Evolutionary conservation across 2,113 vertebrate species (phyloP).

Genomic region (Pseudorhombus dupliciocellatus): DNA sequence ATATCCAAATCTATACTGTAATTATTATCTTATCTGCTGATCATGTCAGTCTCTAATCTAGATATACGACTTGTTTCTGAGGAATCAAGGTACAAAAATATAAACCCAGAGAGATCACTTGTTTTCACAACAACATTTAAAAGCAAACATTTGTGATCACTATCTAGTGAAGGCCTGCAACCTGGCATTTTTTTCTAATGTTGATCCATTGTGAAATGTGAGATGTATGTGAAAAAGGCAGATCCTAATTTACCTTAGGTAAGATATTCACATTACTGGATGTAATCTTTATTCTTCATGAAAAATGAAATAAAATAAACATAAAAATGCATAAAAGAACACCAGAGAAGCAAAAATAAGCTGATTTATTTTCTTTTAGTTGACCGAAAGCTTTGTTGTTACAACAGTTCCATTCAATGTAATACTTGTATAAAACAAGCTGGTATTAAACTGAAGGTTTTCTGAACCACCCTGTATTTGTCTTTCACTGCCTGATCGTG

Average conservation of each 20-base stretch:
- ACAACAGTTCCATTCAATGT: not conserved
- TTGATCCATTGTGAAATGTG: not conserved
- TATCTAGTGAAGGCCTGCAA: not conserved
- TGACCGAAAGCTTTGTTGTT: not conserved
- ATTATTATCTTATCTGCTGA: too few relatives aligned
- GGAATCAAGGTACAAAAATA: too few relatives aligned
- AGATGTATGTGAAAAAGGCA: not conserved
- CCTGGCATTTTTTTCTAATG: not conserved
- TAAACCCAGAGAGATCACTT: not conserved
- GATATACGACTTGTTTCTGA: too few relatives aligned
- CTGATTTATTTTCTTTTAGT: too few relatives aligned
- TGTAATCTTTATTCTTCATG: not conserved
- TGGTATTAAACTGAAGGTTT: not conserved
- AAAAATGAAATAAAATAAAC: not conserved
- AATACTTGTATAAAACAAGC: not conserved
- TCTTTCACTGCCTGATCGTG: constrained; percentile 14
- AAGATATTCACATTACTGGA: not conserved
- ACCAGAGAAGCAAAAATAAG: too few relatives aligned
- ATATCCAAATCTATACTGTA: too few relatives aligned
- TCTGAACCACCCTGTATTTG: constrained; percentile 16
- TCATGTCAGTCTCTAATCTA: too few relatives aligned
- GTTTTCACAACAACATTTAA: not conserved
- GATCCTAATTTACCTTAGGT: not conserved
- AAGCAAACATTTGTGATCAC: not conserved
- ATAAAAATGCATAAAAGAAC: too few relatives aligned